These are phyloP conservation scores for Myripristis murdjan DNA, from an alignment of 2,797 vertebrate genomes.

Conservation along the genomic window DNA sequence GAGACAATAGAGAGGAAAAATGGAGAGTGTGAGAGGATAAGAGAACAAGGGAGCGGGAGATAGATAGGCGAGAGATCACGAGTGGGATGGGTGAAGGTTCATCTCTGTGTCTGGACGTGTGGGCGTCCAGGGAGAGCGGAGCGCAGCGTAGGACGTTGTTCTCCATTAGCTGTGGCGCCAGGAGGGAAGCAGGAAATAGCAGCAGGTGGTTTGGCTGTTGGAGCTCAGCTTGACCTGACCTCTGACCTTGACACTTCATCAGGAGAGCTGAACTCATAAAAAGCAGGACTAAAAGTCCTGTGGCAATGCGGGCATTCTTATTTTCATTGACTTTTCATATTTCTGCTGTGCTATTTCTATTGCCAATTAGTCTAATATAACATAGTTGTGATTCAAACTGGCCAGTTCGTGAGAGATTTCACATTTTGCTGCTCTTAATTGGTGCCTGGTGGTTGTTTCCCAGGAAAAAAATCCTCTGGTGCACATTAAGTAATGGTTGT, in stretches of 20 bases:
- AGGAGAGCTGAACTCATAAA: background rate
- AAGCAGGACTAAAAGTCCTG: no score
- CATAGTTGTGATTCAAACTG: no score
- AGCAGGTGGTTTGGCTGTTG: conserved; percentile 33
- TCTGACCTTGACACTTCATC: background rate
- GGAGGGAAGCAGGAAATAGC: conserved; percentile 37
- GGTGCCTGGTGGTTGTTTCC: no score
- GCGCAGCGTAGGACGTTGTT: conserved; percentile 28
- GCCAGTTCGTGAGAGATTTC: no score
- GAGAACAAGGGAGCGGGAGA: background rate
- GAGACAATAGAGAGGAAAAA: background rate
- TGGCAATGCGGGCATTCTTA: no score
- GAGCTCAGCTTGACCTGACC: conserved; percentile 23
- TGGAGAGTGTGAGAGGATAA: no score
- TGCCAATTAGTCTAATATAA: no score
- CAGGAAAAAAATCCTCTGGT: no score
- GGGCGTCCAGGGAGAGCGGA: conserved; percentile 28
- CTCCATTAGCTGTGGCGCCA: conserved; percentile 21
- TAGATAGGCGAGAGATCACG: background rate
- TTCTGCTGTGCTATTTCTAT: no score
- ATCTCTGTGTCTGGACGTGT: conserved; percentile 5
- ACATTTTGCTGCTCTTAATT: no score
- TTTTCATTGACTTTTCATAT: no score
- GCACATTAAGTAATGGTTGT: no score
- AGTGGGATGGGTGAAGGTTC: background rate